Percentiles rank a stretch among this genome's conserved stretches.
phyloP scores from a whole-genome alignment of 2,113 vertebrate genomes.

The Trogon melanurus region DNA sequence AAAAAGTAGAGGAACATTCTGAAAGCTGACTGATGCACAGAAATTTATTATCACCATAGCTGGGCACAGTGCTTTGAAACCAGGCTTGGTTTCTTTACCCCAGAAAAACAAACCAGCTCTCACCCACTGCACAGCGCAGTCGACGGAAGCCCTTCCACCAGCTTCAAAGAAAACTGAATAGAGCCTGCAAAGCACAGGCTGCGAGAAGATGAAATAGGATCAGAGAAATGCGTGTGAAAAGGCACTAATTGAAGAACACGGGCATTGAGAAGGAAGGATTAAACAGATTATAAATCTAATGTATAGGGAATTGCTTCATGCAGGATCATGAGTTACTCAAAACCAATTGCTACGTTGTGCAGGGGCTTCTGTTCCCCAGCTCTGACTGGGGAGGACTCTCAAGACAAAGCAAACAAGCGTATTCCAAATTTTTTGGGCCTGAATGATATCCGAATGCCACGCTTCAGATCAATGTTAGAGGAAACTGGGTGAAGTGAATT shows the following conservation, averaged over 20 bases:
- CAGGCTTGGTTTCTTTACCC: not conserved
- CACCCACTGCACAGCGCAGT: not conserved
- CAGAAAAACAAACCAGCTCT: not conserved
- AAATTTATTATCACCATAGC: not conserved
- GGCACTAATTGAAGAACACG: slow-evolving; percentile 15
- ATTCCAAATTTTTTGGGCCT: not conserved
- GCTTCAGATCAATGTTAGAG: not conserved
- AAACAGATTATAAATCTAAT: not conserved
- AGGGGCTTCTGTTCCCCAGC: not conserved
- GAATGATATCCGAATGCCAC: not conserved
- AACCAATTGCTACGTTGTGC: not conserved
- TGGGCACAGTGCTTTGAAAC: not conserved
- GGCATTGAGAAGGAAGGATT: slow-evolving; percentile 9
- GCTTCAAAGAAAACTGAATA: not conserved
- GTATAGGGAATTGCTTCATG: not conserved
- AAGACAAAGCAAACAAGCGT: not conserved
- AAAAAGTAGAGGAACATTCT: not conserved
- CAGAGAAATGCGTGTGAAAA: not conserved
- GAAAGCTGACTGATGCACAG: not conserved
- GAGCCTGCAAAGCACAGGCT: not conserved
- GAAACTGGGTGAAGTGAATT: not conserved
- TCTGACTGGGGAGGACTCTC: not conserved
- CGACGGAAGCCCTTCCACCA: not conserved
- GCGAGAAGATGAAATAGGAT: slow-evolving; percentile 1
- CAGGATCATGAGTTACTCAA: not conserved